Percentiles rank a stretch among this genome's conserved stretches.
phyloP scores from a whole-genome alignment of 2,113 vertebrate species.

The Sterrhoptilus dennistouni region DNA sequence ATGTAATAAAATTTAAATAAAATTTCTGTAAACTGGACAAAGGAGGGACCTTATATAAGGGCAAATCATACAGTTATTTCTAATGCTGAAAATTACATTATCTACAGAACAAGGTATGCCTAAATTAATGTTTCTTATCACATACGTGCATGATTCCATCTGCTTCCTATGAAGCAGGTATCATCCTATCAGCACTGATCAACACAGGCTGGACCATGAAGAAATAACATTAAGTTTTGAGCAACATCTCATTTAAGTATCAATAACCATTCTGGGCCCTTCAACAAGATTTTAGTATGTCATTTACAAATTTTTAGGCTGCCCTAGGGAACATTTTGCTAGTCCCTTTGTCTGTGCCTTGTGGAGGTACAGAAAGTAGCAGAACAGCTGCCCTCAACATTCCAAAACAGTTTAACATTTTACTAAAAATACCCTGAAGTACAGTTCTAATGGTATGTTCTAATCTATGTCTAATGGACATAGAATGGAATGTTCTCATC shows the following conservation, averaged over 20 bases:
- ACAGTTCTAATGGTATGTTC: not conserved
- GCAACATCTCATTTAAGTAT: slow-evolving; percentile 1
- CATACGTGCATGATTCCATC: not conserved
- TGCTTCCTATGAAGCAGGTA: not conserved
- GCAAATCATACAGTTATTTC: not conserved
- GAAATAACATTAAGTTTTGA: slow-evolving; percentile 10
- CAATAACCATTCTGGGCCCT: slow-evolving; percentile 23
- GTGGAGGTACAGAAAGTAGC: not conserved
- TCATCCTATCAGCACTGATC: not conserved
- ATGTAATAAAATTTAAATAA: not conserved
- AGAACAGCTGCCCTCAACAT: slow-evolving; percentile 12
- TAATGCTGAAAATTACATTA: not conserved
- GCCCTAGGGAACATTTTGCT: slow-evolving; percentile 20
- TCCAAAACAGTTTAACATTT: slow-evolving; percentile 25
- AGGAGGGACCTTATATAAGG: not conserved
- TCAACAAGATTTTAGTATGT: slow-evolving; percentile 25
- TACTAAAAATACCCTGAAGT: slow-evolving; percentile 33
- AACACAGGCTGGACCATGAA: not conserved
- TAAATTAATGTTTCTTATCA: not conserved
- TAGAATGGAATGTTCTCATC: not conserved
- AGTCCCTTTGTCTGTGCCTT: not conserved
- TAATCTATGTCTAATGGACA: not conserved
- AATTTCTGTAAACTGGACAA: not conserved
- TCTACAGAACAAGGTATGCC: slow-evolving; percentile 5
- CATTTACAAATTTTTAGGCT: slow-evolving; percentile 39